These are phyloP conservation scores for Xanthia icteritia DNA, from an alignment of 2,888 invertebrate species.

Conservation along the genomic window DNA sequence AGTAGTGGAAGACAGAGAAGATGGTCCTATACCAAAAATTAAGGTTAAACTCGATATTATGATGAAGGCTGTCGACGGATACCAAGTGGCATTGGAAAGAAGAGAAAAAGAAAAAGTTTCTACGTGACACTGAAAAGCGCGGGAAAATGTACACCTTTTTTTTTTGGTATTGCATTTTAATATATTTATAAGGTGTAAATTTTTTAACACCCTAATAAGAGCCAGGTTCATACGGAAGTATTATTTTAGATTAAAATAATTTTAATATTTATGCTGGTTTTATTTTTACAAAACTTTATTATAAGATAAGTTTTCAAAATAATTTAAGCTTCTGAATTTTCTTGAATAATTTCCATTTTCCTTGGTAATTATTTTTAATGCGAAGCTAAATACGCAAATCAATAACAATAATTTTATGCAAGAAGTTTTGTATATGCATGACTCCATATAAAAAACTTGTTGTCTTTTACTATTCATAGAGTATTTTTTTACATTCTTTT, in stretches of 20 bases:
- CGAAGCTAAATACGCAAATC: conserved; percentile 22
- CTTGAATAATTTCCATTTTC: background rate
- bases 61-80: conserved; percentile 86
- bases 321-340: background rate
- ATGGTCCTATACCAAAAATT: conserved; percentile 76
- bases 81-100: conserved; percentile 77
- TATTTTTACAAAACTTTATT: conserved; percentile 3
- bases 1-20: conserved; percentile 76
- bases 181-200: background rate
- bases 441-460: too few species aligned
- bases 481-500: too few species aligned
- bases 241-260: conserved; percentile 17
- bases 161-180: conserved; percentile 16
- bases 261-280: conserved; percentile 2
- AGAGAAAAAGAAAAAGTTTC: conserved; percentile 59
- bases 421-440: conserved; percentile 20
- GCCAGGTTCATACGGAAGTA: conserved; percentile 18
- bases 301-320: background rate
- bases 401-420: conserved; percentile 24
- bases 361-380: background rate
- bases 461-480: too few species aligned
- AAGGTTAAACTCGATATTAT: conserved; percentile 83
- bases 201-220: background rate
- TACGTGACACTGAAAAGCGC: conserved; percentile 10
- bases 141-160: conserved; percentile 5